Percentiles rank a stretch among this genome's conserved stretches.
Evolutionary conservation across 2,797 vertebrate genomes (phyloP).

Genomic region (Galagoides demidoff): DNA sequence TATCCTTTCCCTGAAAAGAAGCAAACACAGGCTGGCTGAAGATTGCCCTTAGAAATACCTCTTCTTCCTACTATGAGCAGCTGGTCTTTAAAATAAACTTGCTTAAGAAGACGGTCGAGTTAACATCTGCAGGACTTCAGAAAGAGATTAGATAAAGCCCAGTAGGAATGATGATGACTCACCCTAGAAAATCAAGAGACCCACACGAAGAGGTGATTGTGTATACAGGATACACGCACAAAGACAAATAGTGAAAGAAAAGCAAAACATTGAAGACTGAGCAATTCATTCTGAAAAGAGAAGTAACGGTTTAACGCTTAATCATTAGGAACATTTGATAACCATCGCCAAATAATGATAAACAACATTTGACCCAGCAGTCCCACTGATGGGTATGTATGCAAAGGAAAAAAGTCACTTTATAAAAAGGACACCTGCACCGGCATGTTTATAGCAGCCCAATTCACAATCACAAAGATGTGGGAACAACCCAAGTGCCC

Average conservation of each 20-base stretch:
- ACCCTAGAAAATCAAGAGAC: constrained; percentile 33
- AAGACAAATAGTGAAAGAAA: constrained; percentile 23
- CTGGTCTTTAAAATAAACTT: constrained; percentile 55
- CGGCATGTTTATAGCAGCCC: too few relatives aligned
- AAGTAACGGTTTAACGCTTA: not conserved
- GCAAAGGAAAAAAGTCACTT: too few relatives aligned
- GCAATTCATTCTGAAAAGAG: not conserved
- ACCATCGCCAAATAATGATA: not conserved
- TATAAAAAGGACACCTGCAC: too few relatives aligned
- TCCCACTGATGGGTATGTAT: too few relatives aligned
- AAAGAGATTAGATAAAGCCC: constrained; percentile 47
- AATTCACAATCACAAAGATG: too few relatives aligned
- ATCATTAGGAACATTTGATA: not conserved
- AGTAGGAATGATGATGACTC: constrained; percentile 30
- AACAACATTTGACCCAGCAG: not conserved
- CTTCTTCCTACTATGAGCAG: not conserved
- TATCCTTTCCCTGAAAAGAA: not conserved
- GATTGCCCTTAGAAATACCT: not conserved
- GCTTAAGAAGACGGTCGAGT: constrained; percentile 32
- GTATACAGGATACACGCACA: not conserved
- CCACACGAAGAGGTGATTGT: not conserved
- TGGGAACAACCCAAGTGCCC: too few relatives aligned
- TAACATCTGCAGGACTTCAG: constrained; percentile 42
- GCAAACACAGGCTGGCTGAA: not conserved
- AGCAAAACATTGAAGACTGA: not conserved